A percentile compares a stretch with the other conserved stretches of the same genome.
Conservation (phyloP, 2,113 vertebrate genomes). For the Capreolus pygargus region DNA sequence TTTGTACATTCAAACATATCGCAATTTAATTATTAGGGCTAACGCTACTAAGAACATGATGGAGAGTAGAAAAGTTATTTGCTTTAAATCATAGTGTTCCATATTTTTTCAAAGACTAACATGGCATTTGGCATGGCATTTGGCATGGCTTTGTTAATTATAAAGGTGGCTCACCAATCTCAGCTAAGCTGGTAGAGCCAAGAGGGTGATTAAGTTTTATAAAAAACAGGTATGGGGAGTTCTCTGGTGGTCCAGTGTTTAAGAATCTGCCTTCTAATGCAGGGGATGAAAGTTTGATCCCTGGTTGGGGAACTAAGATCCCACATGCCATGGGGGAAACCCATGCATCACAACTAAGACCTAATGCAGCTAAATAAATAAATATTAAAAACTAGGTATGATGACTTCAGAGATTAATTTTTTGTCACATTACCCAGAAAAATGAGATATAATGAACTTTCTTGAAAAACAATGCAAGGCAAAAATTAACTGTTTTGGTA, state of each 20-base stretch:
- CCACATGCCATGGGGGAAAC: background rate
- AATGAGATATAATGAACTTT: slow-evolving; percentile 65
- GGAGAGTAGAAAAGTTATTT: slow-evolving; percentile 67
- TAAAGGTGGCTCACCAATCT: background rate
- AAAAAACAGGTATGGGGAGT: slow-evolving; percentile 28
- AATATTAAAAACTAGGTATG: background rate
- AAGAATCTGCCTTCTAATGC: background rate
- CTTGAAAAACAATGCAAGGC: background rate
- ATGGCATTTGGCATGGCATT: background rate
- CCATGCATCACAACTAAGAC: background rate
- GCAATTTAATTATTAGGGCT: slow-evolving; percentile 80
- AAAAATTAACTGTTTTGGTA: background rate
- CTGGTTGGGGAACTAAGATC: background rate
- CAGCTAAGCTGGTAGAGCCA: slow-evolving; percentile 14
- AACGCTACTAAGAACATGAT: slow-evolving; percentile 57
- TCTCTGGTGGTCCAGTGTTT: background rate
- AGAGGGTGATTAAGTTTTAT: slow-evolving; percentile 44
- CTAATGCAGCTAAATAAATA: background rate
- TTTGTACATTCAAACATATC: slow-evolving; percentile 69
- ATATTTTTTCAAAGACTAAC: background rate
- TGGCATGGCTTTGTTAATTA: background rate
- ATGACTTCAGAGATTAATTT: slow-evolving; percentile 50
- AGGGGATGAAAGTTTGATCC: background rate
- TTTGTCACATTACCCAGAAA: slow-evolving; percentile 38
- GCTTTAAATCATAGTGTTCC: background rate